Evolutionary conservation across 2,888 invertebrate genomes (phyloP), one percentile per base, ranked within the genome.

Genomic region (Plebejus argus): DNA sequence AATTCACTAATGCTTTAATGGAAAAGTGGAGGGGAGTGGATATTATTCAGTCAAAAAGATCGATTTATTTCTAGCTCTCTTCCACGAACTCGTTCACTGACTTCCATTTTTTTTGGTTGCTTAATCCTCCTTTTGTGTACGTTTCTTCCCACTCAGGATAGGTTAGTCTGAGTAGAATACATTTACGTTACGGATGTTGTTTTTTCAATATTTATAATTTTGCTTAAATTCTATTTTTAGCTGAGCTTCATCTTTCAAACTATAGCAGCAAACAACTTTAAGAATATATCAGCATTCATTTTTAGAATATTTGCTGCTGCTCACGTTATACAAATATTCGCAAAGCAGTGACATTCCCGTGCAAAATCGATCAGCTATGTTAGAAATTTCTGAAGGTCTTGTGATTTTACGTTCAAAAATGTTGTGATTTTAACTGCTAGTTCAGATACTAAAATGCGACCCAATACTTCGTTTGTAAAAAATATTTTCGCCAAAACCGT

Each of bases 1-100:
- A 79, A 78, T 74, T 74, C 74, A 74, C 74, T 74, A 74, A 74
- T 53, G 74, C 74, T 23, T 53, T 53, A 74, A 74, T 74, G 74
- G 74, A 53, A 74, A 28, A 53, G 72, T 72, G 72, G 74, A 72
- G 23, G 45, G 28, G 49, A 53, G 18, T 23, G 28, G 49, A 72
- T 39, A 72, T 72, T 74, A 74, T 74, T 74, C 49, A 74, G 74
- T 74, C 45, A 53, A 28, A 74, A 49, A 74, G 23, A 53, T 53
- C 49, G 74, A 74, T 74, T 23, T 53, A 49, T 71, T 20, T 71
- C 33, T 66, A 33, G 5, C 66, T 72, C 45, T 4, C 12, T 3
- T 18, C 39, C 39, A 20, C 39, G n/a, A 72, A 23, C 10, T 39
- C 45, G 39, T 39, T 72, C 12, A 20, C 39, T 70, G 53, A 53